Conservation (phyloP, 2,113 vertebrate species). For the Procavia capensis region DNA sequence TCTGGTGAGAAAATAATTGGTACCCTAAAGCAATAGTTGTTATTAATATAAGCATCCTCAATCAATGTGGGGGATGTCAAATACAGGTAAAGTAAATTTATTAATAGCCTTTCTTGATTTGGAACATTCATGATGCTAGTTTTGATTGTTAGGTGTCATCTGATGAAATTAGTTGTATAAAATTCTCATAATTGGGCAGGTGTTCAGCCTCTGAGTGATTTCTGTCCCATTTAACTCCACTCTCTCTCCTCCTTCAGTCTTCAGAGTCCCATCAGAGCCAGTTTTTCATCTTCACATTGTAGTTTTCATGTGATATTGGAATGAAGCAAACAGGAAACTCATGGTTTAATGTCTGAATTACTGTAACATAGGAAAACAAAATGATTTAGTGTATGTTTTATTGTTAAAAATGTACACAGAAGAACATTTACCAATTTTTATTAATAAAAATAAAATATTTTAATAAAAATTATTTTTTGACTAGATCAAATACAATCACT, state of each 20-base stretch:
- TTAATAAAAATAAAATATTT: not conserved
- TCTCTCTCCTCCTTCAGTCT: not conserved
- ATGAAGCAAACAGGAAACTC: not conserved
- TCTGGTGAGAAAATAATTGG: not conserved
- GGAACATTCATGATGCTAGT: not conserved
- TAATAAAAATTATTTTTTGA: not conserved
- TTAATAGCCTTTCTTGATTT: not conserved
- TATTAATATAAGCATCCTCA: not conserved
- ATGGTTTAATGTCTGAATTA: not conserved
- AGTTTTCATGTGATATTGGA: not conserved
- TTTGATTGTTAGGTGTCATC: not conserved
- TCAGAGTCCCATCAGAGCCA: not conserved
- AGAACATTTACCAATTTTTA: too few relatives aligned
- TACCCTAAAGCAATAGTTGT: not conserved
- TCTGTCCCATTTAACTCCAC: not conserved
- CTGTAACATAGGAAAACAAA: not conserved
- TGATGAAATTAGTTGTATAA: not conserved
- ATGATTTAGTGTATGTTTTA: too few relatives aligned
- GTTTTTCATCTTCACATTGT: not conserved
- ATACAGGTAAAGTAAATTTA: not conserved
- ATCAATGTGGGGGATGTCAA: not conserved
- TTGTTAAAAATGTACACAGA: too few relatives aligned
- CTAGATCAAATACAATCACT: not conserved
- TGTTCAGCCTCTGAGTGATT: not conserved
- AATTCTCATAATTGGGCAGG: not conserved